These are phyloP conservation scores for Prolemur simus DNA, from an alignment of 2,113 vertebrate genomes.

Conservation along the genomic window DNA sequence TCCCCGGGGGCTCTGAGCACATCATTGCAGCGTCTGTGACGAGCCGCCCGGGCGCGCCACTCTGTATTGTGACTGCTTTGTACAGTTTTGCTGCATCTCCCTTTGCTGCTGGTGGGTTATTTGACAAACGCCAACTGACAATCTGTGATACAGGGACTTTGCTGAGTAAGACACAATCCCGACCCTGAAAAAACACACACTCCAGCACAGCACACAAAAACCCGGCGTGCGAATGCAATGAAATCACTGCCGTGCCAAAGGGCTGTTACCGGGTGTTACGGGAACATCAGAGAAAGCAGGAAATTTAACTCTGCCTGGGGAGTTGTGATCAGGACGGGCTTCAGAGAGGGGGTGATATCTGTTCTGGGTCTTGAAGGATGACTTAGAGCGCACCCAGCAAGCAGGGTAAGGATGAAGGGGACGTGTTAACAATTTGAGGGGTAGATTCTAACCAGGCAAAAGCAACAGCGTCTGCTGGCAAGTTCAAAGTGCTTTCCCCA, in stretches of 20 bases:
- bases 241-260: not conserved
- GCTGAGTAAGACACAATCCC: not conserved
- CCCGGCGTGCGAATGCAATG: accelerated
- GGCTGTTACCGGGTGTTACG: not conserved
- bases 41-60: not conserved
- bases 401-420: not conserved
- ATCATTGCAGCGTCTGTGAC: accelerated
- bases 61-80: not conserved
- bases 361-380: not conserved
- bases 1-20: not conserved
- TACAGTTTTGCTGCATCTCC: not conserved
- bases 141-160: not conserved
- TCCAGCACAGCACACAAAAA: not conserved
- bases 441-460: not conserved
- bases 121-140: not conserved
- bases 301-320: not conserved
- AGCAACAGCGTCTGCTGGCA: not conserved
- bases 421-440: not conserved
- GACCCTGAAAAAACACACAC: not conserved
- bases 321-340: not conserved
- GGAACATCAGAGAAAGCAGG: not conserved
- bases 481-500: not conserved
- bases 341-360: not conserved
- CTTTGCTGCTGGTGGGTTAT: not conserved
- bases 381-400: not conserved